These are phyloP conservation scores for Ariopsis seemanni DNA, from an alignment of 2,113 vertebrate species.

Conservation along the genomic window DNA sequence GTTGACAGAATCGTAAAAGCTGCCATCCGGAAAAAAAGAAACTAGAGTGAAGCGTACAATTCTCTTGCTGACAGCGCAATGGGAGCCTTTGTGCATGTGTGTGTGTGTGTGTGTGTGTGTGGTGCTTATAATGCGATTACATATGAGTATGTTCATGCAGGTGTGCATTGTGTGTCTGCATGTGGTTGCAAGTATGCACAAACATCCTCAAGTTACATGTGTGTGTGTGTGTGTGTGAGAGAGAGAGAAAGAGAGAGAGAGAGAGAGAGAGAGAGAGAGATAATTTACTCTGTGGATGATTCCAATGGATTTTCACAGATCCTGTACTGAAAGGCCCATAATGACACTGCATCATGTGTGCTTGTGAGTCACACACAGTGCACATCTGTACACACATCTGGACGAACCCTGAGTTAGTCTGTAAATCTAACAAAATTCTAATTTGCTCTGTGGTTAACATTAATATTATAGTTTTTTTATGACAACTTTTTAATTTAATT, in stretches of 20 bases:
- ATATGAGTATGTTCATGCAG: not conserved
- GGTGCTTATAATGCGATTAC: not conserved
- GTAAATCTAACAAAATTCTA: not conserved
- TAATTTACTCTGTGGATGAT: not conserved
- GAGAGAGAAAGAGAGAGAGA: too few species aligned
- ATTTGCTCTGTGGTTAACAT: not conserved
- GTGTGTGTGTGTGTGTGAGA: not conserved
- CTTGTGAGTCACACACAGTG: slow-evolving; percentile 7
- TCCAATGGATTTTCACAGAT: slow-evolving; percentile 15
- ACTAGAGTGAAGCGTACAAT: slow-evolving; percentile 20
- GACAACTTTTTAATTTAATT: not conserved
- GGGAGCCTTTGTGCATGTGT: not conserved
- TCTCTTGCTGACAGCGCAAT: slow-evolving; percentile 9
- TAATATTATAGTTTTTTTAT: not conserved
- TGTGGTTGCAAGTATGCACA: not conserved
- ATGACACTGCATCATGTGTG: not conserved
- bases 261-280: too few species aligned
- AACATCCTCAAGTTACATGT: not conserved
- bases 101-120: not conserved
- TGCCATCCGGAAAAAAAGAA: slow-evolving; percentile 35
- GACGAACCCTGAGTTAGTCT: not conserved
- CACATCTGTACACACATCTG: not conserved
- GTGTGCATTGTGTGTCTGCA: not conserved
- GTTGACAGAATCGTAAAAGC: slow-evolving; percentile 42
- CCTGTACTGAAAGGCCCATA: slow-evolving; percentile 4